phyloP scores from a whole-genome alignment of 1,140 invertebrate genomes.

The Spodoptera litura region DNA sequence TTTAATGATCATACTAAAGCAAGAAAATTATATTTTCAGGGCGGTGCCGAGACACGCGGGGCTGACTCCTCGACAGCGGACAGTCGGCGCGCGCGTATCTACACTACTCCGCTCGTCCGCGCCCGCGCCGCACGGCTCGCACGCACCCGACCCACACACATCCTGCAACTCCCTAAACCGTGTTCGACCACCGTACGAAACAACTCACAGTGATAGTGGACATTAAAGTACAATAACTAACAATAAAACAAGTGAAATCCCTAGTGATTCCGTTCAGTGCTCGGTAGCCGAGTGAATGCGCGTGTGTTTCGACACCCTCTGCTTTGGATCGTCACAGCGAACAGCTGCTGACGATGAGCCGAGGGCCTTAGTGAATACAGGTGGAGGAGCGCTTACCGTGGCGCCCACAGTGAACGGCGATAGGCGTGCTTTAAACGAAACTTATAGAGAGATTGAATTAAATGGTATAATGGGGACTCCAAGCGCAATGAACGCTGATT shows the following conservation, averaged over 20 bases:
- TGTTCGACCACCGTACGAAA: conserved; percentile 56
- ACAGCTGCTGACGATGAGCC: conserved; percentile 91
- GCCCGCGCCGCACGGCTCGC: conserved; percentile 78
- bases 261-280: conserved; percentile 77
- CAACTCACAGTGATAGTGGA: conserved; percentile 68
- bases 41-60: conserved; percentile 78
- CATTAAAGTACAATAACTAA: conserved; percentile 57
- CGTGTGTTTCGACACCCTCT: conserved; percentile 94
- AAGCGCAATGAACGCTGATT: conserved; percentile 83
- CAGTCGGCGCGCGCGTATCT: conserved; percentile 65
- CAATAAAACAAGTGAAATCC: conserved; percentile 71
- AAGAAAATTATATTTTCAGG: conserved; percentile 68
- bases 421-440: conserved; percentile 80
- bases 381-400: conserved; percentile 81
- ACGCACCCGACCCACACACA: conserved; percentile 65
- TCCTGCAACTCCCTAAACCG: conserved; percentile 66
- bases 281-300: conserved; percentile 91
- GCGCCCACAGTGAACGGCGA: conserved; percentile 83
- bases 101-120: conserved; percentile 74
- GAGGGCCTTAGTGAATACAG: conserved; percentile 82
- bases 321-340: conserved; percentile 94
- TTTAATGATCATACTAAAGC: conserved; percentile 31
- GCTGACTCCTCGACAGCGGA: conserved; percentile 66
- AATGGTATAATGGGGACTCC: conserved; percentile 85
- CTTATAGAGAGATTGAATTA: conserved; percentile 79